Percentiles rank a stretch among this genome's conserved stretches.
phyloP scores from a whole-genome alignment of 2,888 invertebrate species.

The Synergus gifuensis region DNA sequence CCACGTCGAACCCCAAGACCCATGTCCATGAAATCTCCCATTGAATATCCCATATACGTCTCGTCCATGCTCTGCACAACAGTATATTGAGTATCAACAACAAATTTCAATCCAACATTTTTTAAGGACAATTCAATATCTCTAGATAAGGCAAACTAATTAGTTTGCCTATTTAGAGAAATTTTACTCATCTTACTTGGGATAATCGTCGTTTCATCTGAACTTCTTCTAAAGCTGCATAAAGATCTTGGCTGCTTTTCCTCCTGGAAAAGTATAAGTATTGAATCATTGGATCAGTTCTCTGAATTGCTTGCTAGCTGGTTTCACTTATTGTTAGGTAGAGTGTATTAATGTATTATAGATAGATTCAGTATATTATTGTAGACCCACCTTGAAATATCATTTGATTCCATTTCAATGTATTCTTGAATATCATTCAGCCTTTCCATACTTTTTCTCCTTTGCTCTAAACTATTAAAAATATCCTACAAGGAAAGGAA shows the following conservation, averaged over 20 bases:
- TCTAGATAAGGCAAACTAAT: no score
- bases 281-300: neutral
- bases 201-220: conserved; percentile 69
- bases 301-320: neutral
- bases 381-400: conserved; percentile 63
- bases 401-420: conserved; percentile 63
- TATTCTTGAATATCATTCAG: conserved; percentile 72
- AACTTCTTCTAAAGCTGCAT: conserved; percentile 69
- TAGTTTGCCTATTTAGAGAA: neutral
- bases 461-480: conserved; percentile 73
- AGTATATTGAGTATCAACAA: no score
- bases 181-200: conserved; percentile 60
- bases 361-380: neutral
- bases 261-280: conserved; percentile 54
- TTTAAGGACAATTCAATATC: no score
- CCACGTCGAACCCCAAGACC: conserved; percentile 65
- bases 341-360: no score
- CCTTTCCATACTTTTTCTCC: conserved; percentile 73
- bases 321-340: neutral
- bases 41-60: conserved; percentile 56
- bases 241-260: conserved; percentile 70
- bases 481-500: conserved; percentile 66
- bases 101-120: no score
- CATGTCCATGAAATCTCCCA: conserved; percentile 61
- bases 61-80: conserved; percentile 64